Percentiles rank a stretch among this genome's conserved stretches.
These are phyloP conservation scores for Drosophila prosaltans DNA, from an alignment of 1,140 invertebrate species.

Conservation along the genomic window DNA sequence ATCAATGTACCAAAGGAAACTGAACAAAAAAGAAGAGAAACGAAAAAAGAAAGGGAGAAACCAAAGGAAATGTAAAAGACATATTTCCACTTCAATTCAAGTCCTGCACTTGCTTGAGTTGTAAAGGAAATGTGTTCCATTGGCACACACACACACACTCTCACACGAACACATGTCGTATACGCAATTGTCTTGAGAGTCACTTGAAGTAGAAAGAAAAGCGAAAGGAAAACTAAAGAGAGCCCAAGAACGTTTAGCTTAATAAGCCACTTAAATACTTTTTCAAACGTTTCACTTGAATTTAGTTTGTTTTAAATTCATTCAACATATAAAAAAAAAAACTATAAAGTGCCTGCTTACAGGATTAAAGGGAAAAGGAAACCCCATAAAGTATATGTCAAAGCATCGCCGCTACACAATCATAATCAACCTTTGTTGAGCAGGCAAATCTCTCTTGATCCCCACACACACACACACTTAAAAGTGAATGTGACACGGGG, in stretches of 20 bases:
- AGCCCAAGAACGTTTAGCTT: slow-evolving; percentile 6
- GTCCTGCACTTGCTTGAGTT: slow-evolving; percentile 23
- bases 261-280: slow-evolving; percentile 11
- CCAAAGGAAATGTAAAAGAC: slow-evolving; percentile 6
- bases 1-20: slow-evolving; percentile 41
- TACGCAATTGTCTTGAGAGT: slow-evolving; percentile 53
- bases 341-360: background rate
- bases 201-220: slow-evolving; percentile 15
- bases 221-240: slow-evolving; percentile 21
- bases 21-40: background rate
- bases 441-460: background rate
- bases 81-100: slow-evolving; percentile 30
- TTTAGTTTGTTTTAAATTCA: background rate
- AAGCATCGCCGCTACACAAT: too few species aligned
- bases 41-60: background rate
- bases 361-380: background rate
- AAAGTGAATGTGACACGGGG: background rate
- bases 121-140: slow-evolving; percentile 15
- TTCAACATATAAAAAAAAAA: background rate
- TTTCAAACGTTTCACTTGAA: background rate
- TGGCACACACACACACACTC: slow-evolving; percentile 30
- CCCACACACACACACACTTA: background rate
- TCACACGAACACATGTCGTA: slow-evolving; percentile 43
- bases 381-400: too few species aligned
- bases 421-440: background rate